phyloP scores from a whole-genome alignment of 1,140 invertebrate species.

The Drosophila watanabei region DNA sequence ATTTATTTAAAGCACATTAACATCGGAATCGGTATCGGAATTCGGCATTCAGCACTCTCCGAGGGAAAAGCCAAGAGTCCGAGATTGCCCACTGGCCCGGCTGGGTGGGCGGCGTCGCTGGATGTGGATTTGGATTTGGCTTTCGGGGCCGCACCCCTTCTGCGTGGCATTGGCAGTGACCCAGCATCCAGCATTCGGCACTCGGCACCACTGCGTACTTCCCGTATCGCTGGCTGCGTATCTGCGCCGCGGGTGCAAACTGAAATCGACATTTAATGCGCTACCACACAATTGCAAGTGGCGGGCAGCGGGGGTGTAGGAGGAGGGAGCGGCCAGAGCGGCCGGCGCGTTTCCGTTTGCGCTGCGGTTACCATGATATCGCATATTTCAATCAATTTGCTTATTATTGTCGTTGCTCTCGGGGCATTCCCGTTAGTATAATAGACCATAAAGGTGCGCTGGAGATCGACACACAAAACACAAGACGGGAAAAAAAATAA shows the following conservation, averaged over 20 bases:
- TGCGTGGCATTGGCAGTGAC: conserved; percentile 79
- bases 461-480: conserved; percentile 49
- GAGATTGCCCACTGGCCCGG: conserved; percentile 73
- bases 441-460: conserved; percentile 83
- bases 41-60: conserved; percentile 42
- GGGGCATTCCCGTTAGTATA: conserved; percentile 83
- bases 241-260: conserved; percentile 77
- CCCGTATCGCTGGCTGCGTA: conserved; percentile 72
- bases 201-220: conserved; percentile 56
- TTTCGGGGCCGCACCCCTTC: conserved; percentile 58
- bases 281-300: conserved; percentile 70
- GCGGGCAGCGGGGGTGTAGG: conserved; percentile 5
- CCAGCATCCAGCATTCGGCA: conserved; percentile 39
- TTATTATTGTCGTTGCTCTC: conserved; percentile 80
- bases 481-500: conserved; percentile 34
- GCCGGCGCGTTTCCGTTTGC: conserved; percentile 67
- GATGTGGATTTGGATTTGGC: conserved; percentile 7
- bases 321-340: conserved; percentile 10
- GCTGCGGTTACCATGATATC: conserved; percentile 77
- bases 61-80: conserved; percentile 10
- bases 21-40: conserved; percentile 31
- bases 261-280: conserved; percentile 83
- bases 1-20: conserved; percentile 78
- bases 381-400: conserved; percentile 84
- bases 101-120: conserved; percentile 70